Conservation (phyloP, 2,113 vertebrate species). For the Peucedramus taeniatus region DNA sequence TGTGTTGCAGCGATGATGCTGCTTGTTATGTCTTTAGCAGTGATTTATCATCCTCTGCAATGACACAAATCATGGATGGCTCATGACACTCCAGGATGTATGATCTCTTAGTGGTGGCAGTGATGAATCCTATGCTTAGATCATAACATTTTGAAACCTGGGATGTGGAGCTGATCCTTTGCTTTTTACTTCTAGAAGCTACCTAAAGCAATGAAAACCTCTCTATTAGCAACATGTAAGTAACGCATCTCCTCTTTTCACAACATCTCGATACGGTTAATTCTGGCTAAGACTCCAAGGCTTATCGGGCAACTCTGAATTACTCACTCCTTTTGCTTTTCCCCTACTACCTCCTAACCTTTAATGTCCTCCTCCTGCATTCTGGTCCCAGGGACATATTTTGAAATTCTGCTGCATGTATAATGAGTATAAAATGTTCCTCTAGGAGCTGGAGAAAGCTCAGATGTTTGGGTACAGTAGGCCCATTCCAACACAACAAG, state of each 20-base stretch:
- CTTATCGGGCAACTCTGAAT: constrained; percentile 41
- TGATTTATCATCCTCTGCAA: constrained; percentile 75
- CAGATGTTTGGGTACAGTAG: constrained; percentile 74
- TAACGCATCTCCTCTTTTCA: not conserved
- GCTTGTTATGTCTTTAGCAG: constrained; percentile 67
- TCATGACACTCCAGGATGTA: constrained; percentile 69
- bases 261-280: not conserved
- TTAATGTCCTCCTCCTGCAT: constrained; percentile 62
- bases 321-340: constrained; percentile 52
- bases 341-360: constrained; percentile 56
- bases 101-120: constrained; percentile 53
- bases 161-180: constrained; percentile 43
- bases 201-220: constrained; percentile 41
- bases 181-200: constrained; percentile 59
- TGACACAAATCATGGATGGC: constrained; percentile 70
- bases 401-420: constrained; percentile 69
- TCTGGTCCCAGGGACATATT: constrained; percentile 67
- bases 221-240: not conserved
- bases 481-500: constrained; percentile 75
- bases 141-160: constrained; percentile 67
- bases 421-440: constrained; percentile 76
- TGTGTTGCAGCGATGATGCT: constrained; percentile 63
- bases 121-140: constrained; percentile 68
- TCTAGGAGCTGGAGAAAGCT: constrained; percentile 68
- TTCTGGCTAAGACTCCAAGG: constrained; percentile 3